These are phyloP conservation scores for Rhodeus uyekii DNA, from an alignment of 2,797 vertebrate species.

Conservation along the genomic window DNA sequence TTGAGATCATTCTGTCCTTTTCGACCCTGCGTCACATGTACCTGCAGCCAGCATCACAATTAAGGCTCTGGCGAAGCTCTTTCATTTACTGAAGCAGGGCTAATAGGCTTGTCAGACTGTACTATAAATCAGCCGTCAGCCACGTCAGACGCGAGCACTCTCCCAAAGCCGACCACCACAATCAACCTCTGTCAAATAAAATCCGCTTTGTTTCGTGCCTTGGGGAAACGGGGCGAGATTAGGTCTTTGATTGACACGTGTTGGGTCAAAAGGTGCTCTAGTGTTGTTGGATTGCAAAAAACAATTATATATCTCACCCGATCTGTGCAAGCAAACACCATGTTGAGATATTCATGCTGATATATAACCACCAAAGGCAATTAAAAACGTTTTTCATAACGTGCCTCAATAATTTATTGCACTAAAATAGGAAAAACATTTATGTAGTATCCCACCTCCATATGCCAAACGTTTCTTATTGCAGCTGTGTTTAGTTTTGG, in stretches of 20 bases:
- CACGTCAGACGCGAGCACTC: slow-evolving; percentile 62
- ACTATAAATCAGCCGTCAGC: slow-evolving; percentile 67
- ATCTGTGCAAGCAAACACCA: background rate
- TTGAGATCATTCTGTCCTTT: slow-evolving; percentile 24
- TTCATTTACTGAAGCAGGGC: slow-evolving; percentile 68
- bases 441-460: background rate
- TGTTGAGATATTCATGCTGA: background rate
- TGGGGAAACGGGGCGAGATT: slow-evolving; percentile 45
- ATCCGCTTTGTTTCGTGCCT: slow-evolving; percentile 43
- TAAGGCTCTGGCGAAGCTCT: slow-evolving; percentile 59
- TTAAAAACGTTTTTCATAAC: background rate
- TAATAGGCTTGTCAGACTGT: slow-evolving; percentile 70
- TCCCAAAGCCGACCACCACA: slow-evolving; percentile 63
- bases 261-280: slow-evolving; percentile 46
- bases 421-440: slow-evolving; percentile 11
- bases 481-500: slow-evolving; percentile 25
- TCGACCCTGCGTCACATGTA: slow-evolving; percentile 61
- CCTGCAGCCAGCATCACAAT: slow-evolving; percentile 62
- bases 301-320: slow-evolving; percentile 24
- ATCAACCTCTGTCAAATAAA: slow-evolving; percentile 66
- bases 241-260: slow-evolving; percentile 56
- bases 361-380: background rate
- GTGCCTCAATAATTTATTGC: slow-evolving; percentile 2
- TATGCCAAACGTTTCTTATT: background rate
- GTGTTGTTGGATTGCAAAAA: slow-evolving; percentile 21